Conservation (phyloP, 2,797 vertebrate species). For the Atherinosoma microstoma region DNA sequence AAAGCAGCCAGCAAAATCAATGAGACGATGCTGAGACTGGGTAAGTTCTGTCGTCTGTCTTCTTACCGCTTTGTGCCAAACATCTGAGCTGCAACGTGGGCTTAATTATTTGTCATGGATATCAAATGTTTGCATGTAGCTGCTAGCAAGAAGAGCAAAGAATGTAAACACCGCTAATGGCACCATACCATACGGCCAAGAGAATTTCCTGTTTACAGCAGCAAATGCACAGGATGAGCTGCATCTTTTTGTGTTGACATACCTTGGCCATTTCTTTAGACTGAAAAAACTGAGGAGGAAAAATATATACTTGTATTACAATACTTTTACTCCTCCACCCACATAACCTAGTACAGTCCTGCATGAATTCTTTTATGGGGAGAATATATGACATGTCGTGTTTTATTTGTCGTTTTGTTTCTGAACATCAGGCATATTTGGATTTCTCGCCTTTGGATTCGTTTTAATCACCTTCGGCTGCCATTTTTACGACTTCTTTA, state of each 20-base stretch:
- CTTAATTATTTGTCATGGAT: background rate
- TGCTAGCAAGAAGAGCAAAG: background rate
- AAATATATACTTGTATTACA: background rate
- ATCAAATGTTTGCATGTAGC: background rate
- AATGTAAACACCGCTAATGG: constrained; percentile 15
- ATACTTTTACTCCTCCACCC: background rate
- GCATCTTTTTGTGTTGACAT: background rate
- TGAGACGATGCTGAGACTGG: constrained; percentile 96
- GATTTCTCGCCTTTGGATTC: constrained; percentile 96
- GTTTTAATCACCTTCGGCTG: constrained; percentile 98
- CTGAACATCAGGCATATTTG: constrained; percentile 90
- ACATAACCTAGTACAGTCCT: background rate
- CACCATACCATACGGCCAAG: background rate
- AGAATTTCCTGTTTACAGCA: constrained; percentile 9
- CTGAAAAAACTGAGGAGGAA: background rate
- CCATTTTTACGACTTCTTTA: constrained; percentile 99
- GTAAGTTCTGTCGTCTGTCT: constrained; percentile 73
- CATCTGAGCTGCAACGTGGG: background rate
- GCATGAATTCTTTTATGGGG: background rate
- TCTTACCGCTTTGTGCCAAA: background rate
- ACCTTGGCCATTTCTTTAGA: background rate
- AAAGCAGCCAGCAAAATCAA: constrained; percentile 99
- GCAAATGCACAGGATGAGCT: background rate
- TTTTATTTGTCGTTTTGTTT: background rate
- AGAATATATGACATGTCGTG: background rate